These are phyloP conservation scores for Indri indri DNA, from an alignment of 2,113 vertebrate species.

Conservation along the genomic window DNA sequence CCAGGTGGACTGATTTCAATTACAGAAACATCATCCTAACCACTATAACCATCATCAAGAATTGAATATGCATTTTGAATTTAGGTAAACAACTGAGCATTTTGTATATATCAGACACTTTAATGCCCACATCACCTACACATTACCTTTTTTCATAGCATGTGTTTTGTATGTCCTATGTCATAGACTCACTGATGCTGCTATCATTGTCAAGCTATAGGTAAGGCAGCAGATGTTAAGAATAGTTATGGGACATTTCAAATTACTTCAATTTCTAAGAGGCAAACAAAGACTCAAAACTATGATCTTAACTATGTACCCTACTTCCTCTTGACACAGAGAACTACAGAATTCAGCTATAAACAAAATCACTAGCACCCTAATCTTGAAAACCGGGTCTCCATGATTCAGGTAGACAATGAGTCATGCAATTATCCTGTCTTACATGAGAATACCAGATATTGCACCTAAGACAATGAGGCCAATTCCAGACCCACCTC, in stretches of 20 bases:
- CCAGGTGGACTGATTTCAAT: neutral
- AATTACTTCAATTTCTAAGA: neutral
- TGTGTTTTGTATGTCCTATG: neutral
- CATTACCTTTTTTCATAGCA: neutral
- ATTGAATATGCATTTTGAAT: neutral
- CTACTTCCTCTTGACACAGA: neutral
- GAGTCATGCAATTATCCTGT: neutral
- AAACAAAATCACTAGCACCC: neutral
- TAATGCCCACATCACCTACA: neutral
- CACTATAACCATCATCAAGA: neutral
- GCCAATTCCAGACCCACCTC: neutral
- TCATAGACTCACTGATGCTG: neutral
- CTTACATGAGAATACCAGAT: neutral
- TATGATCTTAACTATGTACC: neutral
- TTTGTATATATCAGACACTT: neutral
- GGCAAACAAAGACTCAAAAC: neutral
- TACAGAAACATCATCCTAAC: neutral
- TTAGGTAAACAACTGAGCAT: neutral
- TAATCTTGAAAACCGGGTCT: neutral
- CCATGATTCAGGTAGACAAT: neutral
- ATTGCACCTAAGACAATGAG: accelerated
- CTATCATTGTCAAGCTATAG: neutral
- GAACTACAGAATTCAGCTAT: neutral
- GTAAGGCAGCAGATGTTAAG: neutral
- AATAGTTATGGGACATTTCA: neutral